A percentile compares a stretch with the other conserved stretches of the same genome.
These are phyloP conservation scores for Thereva unica DNA, from an alignment of 2,888 invertebrate species.

Conservation along the genomic window DNA sequence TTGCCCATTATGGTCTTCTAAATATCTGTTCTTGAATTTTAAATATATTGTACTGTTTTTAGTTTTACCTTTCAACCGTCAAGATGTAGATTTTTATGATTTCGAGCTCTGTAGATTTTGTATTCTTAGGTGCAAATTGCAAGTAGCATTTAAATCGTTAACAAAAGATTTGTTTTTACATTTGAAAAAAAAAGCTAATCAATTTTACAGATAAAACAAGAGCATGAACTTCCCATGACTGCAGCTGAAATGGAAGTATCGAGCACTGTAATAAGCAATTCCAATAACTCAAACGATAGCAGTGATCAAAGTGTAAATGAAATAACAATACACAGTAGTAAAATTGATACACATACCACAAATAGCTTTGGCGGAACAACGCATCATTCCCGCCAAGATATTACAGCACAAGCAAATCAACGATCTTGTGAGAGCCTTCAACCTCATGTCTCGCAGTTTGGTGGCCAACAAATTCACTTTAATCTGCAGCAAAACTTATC, in stretches of 20 bases:
- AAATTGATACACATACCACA: slow-evolving; percentile 48
- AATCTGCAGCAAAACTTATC: slow-evolving; percentile 31
- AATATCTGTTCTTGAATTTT: no score
- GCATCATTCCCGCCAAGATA: slow-evolving; percentile 44
- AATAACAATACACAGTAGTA: slow-evolving; percentile 17
- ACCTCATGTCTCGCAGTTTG: slow-evolving; percentile 27
- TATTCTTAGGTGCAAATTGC: no score
- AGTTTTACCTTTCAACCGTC: no score
- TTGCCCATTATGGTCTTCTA: no score
- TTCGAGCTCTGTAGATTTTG: no score
- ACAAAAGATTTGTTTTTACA: neutral
- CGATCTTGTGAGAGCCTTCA: slow-evolving; percentile 33
- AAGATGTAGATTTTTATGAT: no score
- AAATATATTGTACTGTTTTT: no score
- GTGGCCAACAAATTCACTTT: slow-evolving; percentile 38
- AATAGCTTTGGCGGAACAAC: slow-evolving; percentile 53
- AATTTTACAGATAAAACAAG: slow-evolving; percentile 52
- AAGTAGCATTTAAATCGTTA: no score
- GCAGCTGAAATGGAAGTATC: slow-evolving; percentile 65
- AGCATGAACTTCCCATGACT: slow-evolving; percentile 65
- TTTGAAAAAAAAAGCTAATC: neutral
- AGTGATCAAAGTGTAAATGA: slow-evolving; percentile 37
- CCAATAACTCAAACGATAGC: slow-evolving; percentile 37
- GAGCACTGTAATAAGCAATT: slow-evolving; percentile 57
- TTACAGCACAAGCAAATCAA: slow-evolving; percentile 43